Evolutionary conservation across 64 coral and sea anemone genomes (phyloP).

Genomic region (Pachyseris speciosa): DNA sequence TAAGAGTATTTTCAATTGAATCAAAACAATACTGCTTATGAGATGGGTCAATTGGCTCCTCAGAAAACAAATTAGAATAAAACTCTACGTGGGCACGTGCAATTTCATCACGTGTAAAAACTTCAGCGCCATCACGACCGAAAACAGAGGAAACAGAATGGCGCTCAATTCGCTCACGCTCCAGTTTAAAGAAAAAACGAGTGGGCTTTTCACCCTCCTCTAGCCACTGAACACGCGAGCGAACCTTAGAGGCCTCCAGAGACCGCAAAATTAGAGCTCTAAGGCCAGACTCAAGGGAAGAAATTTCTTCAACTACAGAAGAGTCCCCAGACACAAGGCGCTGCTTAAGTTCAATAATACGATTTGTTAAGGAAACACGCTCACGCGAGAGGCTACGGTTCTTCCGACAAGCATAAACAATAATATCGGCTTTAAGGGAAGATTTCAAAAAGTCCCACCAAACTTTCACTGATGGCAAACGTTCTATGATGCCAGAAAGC

Average conservation of each 20-base stretch:
- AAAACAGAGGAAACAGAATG: not conserved
- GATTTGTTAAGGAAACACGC: not conserved
- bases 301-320: not conserved
- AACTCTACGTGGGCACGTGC: not conserved
- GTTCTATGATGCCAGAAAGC: too few relatives aligned
- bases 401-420: not conserved
- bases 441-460: slow-evolving; percentile 18
- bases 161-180: not conserved
- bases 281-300: not conserved
- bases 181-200: slow-evolving; percentile 13
- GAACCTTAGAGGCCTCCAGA: not conserved
- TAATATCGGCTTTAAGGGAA: not conserved
- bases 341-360: not conserved
- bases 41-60: not conserved
- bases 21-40: not conserved
- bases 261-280: not conserved
- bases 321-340: not conserved
- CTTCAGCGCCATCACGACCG: not conserved
- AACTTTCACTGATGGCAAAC: too few relatives aligned
- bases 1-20: not conserved
- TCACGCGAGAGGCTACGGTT: not conserved
- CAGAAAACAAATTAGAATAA: slow-evolving; percentile 25
- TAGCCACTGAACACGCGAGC: not conserved
- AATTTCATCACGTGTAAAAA: not conserved
- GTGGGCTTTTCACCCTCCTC: slow-evolving; percentile 56